Percentiles rank a stretch among this genome's conserved stretches.
These are phyloP conservation scores for Leptopterna dolabrata DNA, from an alignment of 2,888 invertebrate genomes.

Conservation along the genomic window DNA sequence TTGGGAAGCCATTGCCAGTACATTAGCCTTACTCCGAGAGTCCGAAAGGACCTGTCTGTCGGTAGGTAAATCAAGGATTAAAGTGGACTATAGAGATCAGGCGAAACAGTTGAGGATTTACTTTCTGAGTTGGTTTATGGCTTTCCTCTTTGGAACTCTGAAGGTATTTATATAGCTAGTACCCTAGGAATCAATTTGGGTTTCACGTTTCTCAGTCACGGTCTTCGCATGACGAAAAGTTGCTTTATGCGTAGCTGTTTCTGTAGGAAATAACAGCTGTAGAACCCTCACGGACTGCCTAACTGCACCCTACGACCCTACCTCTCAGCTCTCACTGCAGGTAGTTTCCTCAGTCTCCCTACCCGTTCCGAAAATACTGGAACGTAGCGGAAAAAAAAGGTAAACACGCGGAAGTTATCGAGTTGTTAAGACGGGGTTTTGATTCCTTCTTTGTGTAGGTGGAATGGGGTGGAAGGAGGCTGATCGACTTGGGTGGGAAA, in stretches of 20 bases:
- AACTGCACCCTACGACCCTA: background rate
- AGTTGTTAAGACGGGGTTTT: conserved; percentile 27
- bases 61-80: no score
- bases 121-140: no score
- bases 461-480: background rate
- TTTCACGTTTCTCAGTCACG: background rate
- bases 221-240: background rate
- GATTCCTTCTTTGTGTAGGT: conserved; percentile 4
- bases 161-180: background rate
- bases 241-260: background rate
- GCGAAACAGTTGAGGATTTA: no score
- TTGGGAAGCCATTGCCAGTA: no score
- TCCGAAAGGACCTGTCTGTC: no score
- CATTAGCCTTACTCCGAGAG: no score
- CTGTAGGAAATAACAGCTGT: background rate
- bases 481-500: conserved; percentile 40
- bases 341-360: background rate
- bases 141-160: no score
- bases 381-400: background rate
- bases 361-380: background rate
- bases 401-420: conserved; percentile 32
- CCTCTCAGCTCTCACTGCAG: background rate
- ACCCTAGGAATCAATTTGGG: background rate
- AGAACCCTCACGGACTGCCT: background rate
- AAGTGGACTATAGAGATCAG: no score